These are phyloP conservation scores for Ophioninae sp. DNA, from an alignment of 2,888 invertebrate genomes.

Conservation along the genomic window DNA sequence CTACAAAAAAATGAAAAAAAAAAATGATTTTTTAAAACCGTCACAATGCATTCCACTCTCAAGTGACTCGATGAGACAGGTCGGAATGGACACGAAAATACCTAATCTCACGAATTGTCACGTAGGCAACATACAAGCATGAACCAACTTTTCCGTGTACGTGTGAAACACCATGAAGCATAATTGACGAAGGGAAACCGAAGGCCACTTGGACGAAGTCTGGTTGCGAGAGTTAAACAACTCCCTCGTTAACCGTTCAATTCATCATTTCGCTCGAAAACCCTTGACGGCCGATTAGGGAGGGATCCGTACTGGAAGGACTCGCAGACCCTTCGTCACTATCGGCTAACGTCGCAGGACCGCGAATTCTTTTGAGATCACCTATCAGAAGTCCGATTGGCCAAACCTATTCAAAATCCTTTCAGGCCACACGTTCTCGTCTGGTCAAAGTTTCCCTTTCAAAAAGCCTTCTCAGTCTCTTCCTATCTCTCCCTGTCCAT, in stretches of 20 bases:
- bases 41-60: no score
- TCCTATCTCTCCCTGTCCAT: neutral
- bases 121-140: no score
- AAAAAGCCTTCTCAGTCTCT: neutral
- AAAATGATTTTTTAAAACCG: no score
- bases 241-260: slow-evolving; percentile 68
- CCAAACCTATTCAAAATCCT: slow-evolving; percentile 9
- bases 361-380: slow-evolving; percentile 25
- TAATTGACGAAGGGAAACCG: slow-evolving; percentile 14
- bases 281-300: slow-evolving; percentile 68
- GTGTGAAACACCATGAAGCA: neutral
- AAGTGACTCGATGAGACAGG: neutral
- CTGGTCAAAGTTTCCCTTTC: slow-evolving; percentile 30
- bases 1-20: no score
- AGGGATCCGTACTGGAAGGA: neutral
- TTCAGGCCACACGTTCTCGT: slow-evolving; percentile 15
- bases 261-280: slow-evolving; percentile 69
- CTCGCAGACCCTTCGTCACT: neutral
- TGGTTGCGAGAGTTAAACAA: slow-evolving; percentile 11
- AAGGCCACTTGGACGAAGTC: slow-evolving; percentile 26
- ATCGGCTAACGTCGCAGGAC: neutral
- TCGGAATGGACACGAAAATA: neutral
- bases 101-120: no score
- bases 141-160: neutral
- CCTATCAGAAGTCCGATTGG: slow-evolving; percentile 13